Evolutionary conservation across 2,888 invertebrate genomes (phyloP), one percentile per base, ranked within the genome.

Genomic region (Ophion ellenae): DNA sequence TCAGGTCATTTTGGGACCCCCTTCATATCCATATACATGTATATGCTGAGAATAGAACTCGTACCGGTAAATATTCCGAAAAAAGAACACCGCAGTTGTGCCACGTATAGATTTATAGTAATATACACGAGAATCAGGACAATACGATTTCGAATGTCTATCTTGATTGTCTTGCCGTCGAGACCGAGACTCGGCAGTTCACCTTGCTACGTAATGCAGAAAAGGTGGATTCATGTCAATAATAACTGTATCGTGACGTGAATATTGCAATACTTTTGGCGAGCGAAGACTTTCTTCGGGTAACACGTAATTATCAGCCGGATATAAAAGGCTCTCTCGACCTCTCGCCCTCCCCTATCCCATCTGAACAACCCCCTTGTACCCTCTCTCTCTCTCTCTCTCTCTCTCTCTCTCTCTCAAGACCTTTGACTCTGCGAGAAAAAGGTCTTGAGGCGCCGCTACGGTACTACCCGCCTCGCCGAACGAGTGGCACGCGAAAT

Each of bases 221-320:
- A 71, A 63, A 69, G 71, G 45, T 73, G 63, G 83, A 89, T 93
- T 93, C 92, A 92, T 92, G 93, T 92, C 93, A 92, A 93, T 93
- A 93, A 93, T 91, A 90, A 91, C 90, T 91, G 91, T 92, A 93
- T 93, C 93, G 92, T 92, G 92, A 92, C 92, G 91, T 87, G 90
- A 87, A 90, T 90, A 90, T 88, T 91, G 90, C 89, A 87, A 91
- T 91, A 90, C 89, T 90, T 90, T 90, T 87, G 87, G 47, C 86
- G 86, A 89, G 75, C 64, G 75, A 84, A 75, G 89, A 89, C 89
- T 90, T 91, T 92, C 89, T 87, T 86, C 79, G 86, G 89, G 89
- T 87, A 89, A 89, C 89, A 89, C 88, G 90, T 89, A 92, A 92
- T 91, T 90, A 92, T 91, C 89, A 90, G 90, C 90, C 87, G 88